A percentile compares a stretch with the other conserved stretches of the same genome.
phyloP scores from a whole-genome alignment of 2,888 invertebrate genomes.

The Conops quadrifasciatus region DNA sequence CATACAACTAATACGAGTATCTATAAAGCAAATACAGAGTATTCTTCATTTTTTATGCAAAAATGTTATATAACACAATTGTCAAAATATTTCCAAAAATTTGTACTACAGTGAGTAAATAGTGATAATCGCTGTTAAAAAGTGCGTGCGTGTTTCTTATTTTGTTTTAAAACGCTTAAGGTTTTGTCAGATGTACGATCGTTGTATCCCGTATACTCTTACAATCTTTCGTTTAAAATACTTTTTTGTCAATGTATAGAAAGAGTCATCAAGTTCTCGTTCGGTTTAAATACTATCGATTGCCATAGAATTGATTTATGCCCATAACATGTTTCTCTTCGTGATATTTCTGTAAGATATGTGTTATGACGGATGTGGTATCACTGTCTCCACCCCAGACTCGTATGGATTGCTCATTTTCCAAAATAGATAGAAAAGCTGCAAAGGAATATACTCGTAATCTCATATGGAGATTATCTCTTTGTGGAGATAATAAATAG shows the following conservation, averaged over 20 bases:
- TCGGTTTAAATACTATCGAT: conserved; percentile 54
- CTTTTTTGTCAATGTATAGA: neutral
- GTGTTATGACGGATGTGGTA: conserved; percentile 72
- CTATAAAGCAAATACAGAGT: neutral
- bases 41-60: neutral
- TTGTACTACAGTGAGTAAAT: conserved; percentile 25
- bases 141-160: neutral
- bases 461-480: too few relatives aligned
- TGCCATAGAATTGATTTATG: conserved; percentile 66
- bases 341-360: conserved; percentile 73
- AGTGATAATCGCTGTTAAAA: neutral
- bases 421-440: conserved; percentile 76
- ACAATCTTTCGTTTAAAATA: neutral
- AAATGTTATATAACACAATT: neutral
- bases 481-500: neutral
- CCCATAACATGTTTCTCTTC: conserved; percentile 71
- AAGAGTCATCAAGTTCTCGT: neutral
- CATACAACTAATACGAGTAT: too few relatives aligned
- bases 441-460: conserved; percentile 46
- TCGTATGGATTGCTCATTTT: conserved; percentile 71
- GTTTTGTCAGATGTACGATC: neutral
- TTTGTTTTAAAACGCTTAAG: neutral
- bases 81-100: neutral
- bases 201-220: neutral
- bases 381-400: conserved; percentile 76